A percentile compares a stretch with the other conserved stretches of the same genome.
phyloP scores from a whole-genome alignment of 2,113 vertebrate species.

The Kryptolebias marmoratus region DNA sequence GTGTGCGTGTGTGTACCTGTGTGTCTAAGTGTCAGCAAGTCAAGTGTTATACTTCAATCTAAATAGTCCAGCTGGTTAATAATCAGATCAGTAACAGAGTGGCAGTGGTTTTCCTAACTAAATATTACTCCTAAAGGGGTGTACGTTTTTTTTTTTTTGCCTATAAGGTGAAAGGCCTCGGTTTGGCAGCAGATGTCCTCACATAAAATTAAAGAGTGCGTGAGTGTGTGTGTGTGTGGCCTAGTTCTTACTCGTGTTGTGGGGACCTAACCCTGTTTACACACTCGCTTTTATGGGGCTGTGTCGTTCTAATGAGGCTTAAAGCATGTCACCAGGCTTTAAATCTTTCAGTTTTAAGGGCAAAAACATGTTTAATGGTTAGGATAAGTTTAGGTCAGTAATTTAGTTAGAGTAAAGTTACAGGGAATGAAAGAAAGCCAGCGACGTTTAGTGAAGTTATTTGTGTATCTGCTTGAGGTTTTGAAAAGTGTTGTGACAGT shows the following conservation, averaged over 20 bases:
- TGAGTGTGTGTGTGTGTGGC: conserved; percentile 10
- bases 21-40: conserved; percentile 38
- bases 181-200: conserved; percentile 13
- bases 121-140: conserved; percentile 16
- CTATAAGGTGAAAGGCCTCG: not conserved
- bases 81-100: conserved; percentile 40
- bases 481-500: not conserved
- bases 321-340: not conserved
- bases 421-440: not conserved
- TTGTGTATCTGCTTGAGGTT: not conserved
- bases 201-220: conserved; percentile 1
- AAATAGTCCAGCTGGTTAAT: conserved; percentile 50
- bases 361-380: not conserved
- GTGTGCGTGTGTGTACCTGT: conserved; percentile 22
- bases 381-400: not conserved
- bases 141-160: not conserved
- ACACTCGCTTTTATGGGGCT: conserved; percentile 3
- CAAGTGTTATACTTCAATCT: conserved; percentile 40
- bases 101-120: conserved; percentile 21
- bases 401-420: not conserved
- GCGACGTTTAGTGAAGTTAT: not conserved
- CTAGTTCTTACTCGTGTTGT: not conserved
- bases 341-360: not conserved
- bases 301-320: not conserved
- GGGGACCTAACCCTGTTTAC: conserved; percentile 6